Evolutionary conservation across 35 echinoderm and acorn worm genomes (phyloP), one percentile per base, ranked within the genome.

Genomic region (Apostichopus californicus): DNA sequence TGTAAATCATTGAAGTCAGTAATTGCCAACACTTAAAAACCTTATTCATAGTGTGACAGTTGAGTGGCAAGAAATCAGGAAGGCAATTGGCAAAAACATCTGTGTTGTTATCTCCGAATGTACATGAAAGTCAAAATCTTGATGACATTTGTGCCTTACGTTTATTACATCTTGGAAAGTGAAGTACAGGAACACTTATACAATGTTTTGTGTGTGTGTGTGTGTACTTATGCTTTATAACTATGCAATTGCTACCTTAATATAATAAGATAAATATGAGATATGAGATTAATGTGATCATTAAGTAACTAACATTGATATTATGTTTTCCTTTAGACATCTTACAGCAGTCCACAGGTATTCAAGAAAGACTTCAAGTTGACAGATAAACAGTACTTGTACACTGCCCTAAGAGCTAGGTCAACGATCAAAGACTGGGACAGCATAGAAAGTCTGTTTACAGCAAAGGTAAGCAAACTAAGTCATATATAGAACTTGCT

Each of bases 351-450:
- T 92, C 96, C 96, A 55, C 46, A 72, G 3, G 56, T 55, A 20
- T 22, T 95, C 18, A 92, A 90, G 52, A 93, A 71, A 80, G 92
- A 95, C 5, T 95, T 94, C 86, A 93, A 95, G 26, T 34, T 95
- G 25, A 92, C 91, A 4, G 96, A 98, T 34, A 98, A 98, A 59
- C 94, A 95, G 84, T 98, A 92, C 90, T 92, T 98, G 68, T 94
- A 94, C 79, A 93, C 90, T 73, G 94, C 94, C 7, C 55, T 94
- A 63, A 89, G 78, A 64, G 90, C 96, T 1, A 85, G 96, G 54
- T 66, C 84, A 56, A 95, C 25, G 26, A 77, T 94, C 11, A 89
- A 93, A 26, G 78, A 95, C 64, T 98, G 96, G 96, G 54, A 77
- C 24, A 93, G 95, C 17, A 79, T 98, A 58, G 96, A 98, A 65